Percentiles rank a stretch among this genome's conserved stretches.
These are phyloP conservation scores for Paedocypris micromegethes DNA, from an alignment of 2,797 vertebrate species.

Conservation along the genomic window DNA sequence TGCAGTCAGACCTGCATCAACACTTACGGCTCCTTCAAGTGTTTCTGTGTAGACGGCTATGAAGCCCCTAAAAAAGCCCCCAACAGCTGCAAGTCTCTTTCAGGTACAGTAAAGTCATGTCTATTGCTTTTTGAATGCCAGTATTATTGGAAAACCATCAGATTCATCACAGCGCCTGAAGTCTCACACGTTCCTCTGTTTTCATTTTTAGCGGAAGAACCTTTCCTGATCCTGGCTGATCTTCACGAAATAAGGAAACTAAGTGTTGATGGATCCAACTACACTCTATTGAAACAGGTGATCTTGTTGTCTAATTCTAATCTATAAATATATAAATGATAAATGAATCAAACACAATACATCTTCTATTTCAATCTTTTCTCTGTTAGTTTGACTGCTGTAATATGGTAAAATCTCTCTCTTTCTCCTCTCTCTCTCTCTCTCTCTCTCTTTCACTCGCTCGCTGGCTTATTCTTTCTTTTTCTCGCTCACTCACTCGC, in stretches of 20 bases:
- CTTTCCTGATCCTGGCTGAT: slow-evolving; percentile 95
- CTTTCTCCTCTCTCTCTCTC: too few relatives aligned
- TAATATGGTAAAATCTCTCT: too few relatives aligned
- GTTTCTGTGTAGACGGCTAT: slow-evolving; percentile 89
- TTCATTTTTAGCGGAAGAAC: slow-evolving; percentile 81
- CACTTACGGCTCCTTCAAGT: slow-evolving; percentile 92
- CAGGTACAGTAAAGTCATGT: slow-evolving; percentile 66
- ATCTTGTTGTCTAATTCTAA: background rate
- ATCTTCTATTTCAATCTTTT: too few relatives aligned
- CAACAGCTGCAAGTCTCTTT: slow-evolving; percentile 88
- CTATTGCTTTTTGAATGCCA: too few relatives aligned
- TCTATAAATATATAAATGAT: too few relatives aligned
- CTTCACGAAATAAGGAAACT: slow-evolving; percentile 98
- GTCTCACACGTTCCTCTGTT: background rate
- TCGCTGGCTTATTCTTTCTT: too few relatives aligned
- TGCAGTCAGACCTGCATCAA: slow-evolving; percentile 98
- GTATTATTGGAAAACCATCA: too few relatives aligned
- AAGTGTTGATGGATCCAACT: slow-evolving; percentile 95
- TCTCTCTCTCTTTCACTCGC: too few relatives aligned
- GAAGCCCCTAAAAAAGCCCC: slow-evolving; percentile 79
- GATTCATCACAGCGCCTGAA: too few relatives aligned
- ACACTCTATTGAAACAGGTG: slow-evolving; percentile 97
- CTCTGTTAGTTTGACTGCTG: too few relatives aligned
- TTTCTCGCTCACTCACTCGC: too few relatives aligned
- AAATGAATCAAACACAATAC: too few relatives aligned